These are phyloP conservation scores for Cervus canadensis DNA, from an alignment of 2,113 vertebrate species.

Conservation along the genomic window DNA sequence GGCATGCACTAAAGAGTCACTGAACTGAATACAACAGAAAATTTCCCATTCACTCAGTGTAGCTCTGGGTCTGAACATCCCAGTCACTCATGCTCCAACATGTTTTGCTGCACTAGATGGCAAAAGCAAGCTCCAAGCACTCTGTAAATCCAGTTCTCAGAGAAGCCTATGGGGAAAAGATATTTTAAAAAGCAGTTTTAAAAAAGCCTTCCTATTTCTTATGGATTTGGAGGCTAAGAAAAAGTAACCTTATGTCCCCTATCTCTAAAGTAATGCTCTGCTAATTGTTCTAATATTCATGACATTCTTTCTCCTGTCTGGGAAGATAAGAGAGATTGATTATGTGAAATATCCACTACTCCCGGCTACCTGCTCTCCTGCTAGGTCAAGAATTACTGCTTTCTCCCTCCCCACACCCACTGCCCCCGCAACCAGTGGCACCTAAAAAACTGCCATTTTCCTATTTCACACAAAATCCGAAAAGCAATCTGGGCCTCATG, in stretches of 20 bases:
- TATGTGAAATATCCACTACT: neutral
- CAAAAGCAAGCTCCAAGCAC: slow-evolving; percentile 11
- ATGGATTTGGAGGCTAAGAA: neutral
- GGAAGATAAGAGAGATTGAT: neutral
- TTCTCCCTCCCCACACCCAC: neutral
- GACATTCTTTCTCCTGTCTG: neutral
- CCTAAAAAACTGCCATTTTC: neutral
- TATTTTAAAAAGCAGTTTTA: neutral
- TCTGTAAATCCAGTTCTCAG: neutral
- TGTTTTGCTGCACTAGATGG: neutral
- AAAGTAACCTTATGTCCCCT: neutral
- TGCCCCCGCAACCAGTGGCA: neutral
- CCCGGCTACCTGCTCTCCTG: neutral
- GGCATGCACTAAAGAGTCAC: slow-evolving; percentile 25
- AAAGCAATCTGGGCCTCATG: neutral
- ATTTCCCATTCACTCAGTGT: slow-evolving; percentile 22
- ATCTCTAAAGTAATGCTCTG: neutral
- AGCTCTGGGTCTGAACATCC: neutral
- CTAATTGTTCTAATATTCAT: neutral
- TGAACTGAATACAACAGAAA: slow-evolving; percentile 43
- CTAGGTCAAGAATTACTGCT: neutral
- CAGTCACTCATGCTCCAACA: neutral
- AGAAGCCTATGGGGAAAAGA: neutral
- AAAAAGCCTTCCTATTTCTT: neutral
- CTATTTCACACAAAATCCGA: slow-evolving; percentile 39